Base-by-base conservation (phyloP, 2,113 vertebrate genomes). In the Eretmochelys imbricata region DNA sequence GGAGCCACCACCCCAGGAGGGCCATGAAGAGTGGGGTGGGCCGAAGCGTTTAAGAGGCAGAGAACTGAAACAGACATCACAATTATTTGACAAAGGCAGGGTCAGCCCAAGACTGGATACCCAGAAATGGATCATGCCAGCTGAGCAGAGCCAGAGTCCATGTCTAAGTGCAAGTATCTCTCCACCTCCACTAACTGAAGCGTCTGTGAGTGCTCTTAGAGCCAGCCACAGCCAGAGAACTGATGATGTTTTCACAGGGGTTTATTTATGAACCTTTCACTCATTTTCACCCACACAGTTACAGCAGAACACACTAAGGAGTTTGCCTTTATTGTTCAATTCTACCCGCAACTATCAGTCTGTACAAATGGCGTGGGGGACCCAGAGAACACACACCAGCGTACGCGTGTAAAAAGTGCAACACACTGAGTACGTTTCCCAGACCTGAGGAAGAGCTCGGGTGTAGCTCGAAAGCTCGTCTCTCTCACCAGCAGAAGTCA, bases 251-350 rank as follows among this genome's bases (percentile, higher is more conserved):
- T 38, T 55, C 46, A 2, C 19, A 10, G 72, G 72, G 8, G 42
- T 6, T 1, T 35, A n/a, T n/a, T 69, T 7, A 69, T 69, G 51
- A 42, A 51, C 54, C 25, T n/a, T 3, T 0, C 0, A 29, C 22
- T 25, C 5, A 9, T 16, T 57, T 50, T 78, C 3, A 31, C 1
- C 20, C 55, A n/a, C 19, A 25, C 35, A n/a, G 31, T 31, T 35
- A 42, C 25, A 38, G 8, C 14, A 14, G 6, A 3, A n/a, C 35
- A 50, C 3, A 0, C 50, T 6, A 16, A 4, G 0, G 25, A 31
- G 54, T 9, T 20, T 55, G 9, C 4, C 72, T 57, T 57, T 12
- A 14, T n/a, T 1, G 46, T n/a, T 12, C 79, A n/a, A n/a, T 35
- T 46, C 79, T 5, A 29, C 62, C 80, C 89, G 35, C 76, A 31